phyloP scores from a whole-genome alignment of 2,888 invertebrate species.

The Philaethria dido region DNA sequence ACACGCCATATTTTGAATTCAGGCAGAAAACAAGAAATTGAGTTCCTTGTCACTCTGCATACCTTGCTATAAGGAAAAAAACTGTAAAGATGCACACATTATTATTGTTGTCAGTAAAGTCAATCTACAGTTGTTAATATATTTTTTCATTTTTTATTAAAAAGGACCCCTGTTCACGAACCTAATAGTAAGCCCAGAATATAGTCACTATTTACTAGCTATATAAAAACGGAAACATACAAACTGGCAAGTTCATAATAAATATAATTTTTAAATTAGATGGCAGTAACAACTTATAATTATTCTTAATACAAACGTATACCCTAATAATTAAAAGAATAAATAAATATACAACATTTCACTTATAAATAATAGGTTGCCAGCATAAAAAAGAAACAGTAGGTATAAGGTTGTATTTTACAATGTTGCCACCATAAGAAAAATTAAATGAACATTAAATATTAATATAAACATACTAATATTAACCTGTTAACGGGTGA shows the following conservation, averaged over 20 bases:
- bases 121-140: neutral
- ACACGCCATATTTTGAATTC: too few species aligned
- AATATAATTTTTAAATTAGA: neutral
- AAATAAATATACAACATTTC: neutral
- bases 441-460: too few species aligned
- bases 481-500: too few species aligned
- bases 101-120: neutral
- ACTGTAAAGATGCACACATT: too few species aligned
- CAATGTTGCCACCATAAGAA: neutral
- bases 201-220: neutral
- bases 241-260: too few species aligned
- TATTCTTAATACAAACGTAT: neutral
- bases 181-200: neutral
- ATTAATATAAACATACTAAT: neutral
- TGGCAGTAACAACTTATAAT: neutral
- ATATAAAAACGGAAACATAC: neutral
- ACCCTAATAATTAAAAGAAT: neutral
- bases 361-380: neutral
- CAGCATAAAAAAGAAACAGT: too few species aligned
- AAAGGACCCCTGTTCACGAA: too few species aligned
- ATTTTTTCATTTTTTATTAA: neutral
- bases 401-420: too few species aligned
- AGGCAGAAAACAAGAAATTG: too few species aligned
- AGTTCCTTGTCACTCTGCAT: too few species aligned
- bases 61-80: too few species aligned